Conservation (phyloP, 2,888 invertebrate genomes). For the Blastobasis adustella region DNA sequence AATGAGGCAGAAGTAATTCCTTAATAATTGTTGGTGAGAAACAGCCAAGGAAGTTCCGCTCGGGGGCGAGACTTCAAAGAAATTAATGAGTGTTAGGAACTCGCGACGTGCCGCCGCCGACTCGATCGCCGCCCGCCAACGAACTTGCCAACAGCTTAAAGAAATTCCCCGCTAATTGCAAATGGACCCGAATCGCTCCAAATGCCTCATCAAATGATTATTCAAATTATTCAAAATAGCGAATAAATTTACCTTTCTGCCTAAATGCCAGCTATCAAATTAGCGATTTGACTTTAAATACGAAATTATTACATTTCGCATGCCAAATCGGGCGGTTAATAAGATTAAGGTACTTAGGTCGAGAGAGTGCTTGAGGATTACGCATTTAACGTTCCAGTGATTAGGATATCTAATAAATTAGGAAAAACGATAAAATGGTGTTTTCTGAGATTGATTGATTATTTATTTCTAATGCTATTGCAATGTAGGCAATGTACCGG, state of each 20-base stretch:
- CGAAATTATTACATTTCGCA: background rate
- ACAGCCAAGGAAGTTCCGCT: constrained; percentile 55
- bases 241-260: constrained; percentile 31
- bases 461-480: too few relatives aligned
- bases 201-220: constrained; percentile 36
- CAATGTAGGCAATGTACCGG: too few relatives aligned
- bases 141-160: constrained; percentile 58
- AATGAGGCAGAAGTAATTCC: constrained; percentile 60
- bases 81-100: constrained; percentile 73
- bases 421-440: too few relatives aligned
- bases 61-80: constrained; percentile 63
- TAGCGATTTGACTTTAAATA: constrained; percentile 1
- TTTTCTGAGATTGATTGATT: too few relatives aligned
- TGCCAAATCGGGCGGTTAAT: too few relatives aligned
- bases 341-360: too few relatives aligned
- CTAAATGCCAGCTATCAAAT: constrained; percentile 16
- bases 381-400: too few relatives aligned
- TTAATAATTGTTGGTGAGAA: constrained; percentile 63
- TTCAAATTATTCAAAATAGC: constrained; percentile 41
- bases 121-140: constrained; percentile 68
- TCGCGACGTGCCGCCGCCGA: constrained; percentile 58
- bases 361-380: too few relatives aligned
- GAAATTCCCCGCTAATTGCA: constrained; percentile 61
- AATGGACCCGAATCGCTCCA: constrained; percentile 34
- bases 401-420: too few relatives aligned